These are phyloP conservation scores for Toxotes lorentzi DNA, from an alignment of 2,797 vertebrate genomes.

Conservation along the genomic window DNA sequence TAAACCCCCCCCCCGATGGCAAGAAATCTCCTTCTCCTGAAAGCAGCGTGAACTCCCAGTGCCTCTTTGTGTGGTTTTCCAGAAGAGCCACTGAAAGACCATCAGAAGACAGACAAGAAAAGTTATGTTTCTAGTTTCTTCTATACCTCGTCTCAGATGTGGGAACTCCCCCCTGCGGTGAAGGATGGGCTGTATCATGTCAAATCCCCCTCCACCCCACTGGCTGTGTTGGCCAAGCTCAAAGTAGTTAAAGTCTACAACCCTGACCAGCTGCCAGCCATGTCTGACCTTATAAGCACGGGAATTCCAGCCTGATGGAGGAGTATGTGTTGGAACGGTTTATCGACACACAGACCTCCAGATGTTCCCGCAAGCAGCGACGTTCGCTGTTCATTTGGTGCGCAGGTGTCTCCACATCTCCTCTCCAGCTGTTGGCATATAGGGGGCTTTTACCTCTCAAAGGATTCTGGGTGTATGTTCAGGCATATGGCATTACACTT, in stretches of 20 bases:
- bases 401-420: slow-evolving; percentile 86
- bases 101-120: slow-evolving; percentile 64
- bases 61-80: slow-evolving; percentile 74
- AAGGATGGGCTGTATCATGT: slow-evolving; percentile 76
- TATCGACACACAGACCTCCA: slow-evolving; percentile 76
- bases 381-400: slow-evolving; percentile 82
- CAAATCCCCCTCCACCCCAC: slow-evolving; percentile 64
- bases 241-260: slow-evolving; percentile 71
- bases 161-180: slow-evolving; percentile 48
- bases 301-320: slow-evolving; percentile 75
- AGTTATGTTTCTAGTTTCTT: slow-evolving; percentile 73
- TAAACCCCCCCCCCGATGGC: slow-evolving; percentile 29
- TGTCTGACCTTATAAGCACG: slow-evolving; percentile 76
- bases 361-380: slow-evolving; percentile 80
- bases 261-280: slow-evolving; percentile 76
- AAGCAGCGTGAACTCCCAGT: slow-evolving; percentile 63
- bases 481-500: slow-evolving; percentile 82
- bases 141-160: slow-evolving; percentile 76
- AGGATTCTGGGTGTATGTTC: slow-evolving; percentile 80
- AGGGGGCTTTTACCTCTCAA: slow-evolving; percentile 76
- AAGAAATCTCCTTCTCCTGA: slow-evolving; percentile 56
- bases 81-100: slow-evolving; percentile 65
- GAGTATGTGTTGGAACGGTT: slow-evolving; percentile 70
- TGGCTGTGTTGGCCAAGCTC: slow-evolving; percentile 61
- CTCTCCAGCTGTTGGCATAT: slow-evolving; percentile 83